A percentile compares a stretch with the other conserved stretches of the same genome.
These are phyloP conservation scores for Merodon equestris DNA, from an alignment of 2,888 invertebrate species.

Conservation along the genomic window DNA sequence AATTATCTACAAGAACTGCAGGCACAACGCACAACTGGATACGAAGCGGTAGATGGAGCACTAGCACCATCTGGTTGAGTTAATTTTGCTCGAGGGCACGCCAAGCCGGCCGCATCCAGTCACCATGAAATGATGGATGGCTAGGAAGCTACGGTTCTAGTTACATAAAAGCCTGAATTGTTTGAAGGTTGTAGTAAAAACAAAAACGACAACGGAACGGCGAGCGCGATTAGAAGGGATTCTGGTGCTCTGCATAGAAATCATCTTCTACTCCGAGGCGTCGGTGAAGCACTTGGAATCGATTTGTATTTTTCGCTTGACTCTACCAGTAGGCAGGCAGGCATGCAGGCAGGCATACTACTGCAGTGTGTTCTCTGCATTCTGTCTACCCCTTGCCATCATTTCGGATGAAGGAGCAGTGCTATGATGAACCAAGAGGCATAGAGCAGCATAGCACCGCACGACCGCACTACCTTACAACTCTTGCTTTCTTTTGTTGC, in stretches of 20 bases:
- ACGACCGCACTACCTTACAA: constrained; percentile 10
- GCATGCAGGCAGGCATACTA: constrained; percentile 32
- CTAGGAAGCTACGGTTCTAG: constrained; percentile 1
- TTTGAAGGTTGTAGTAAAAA: background rate
- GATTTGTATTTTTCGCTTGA: constrained; percentile 46
- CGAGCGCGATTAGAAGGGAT: background rate
- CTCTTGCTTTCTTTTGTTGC: constrained; percentile 68
- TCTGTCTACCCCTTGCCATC: constrained; percentile 25
- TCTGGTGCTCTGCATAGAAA: background rate
- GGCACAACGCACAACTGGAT: constrained; percentile 8
- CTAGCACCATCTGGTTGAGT: constrained; percentile 26
- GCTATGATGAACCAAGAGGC: too few relatives aligned
- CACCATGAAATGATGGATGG: constrained; percentile 24
- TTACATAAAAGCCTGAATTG: constrained; percentile 21
- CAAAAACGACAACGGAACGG: too few relatives aligned
- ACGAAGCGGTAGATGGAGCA: constrained; percentile 1
- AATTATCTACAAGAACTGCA: constrained; percentile 20
- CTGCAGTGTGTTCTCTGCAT: constrained; percentile 10
- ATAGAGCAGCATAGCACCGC: too few relatives aligned
- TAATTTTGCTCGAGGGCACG: constrained; percentile 19
- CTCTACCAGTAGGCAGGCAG: constrained; percentile 15
- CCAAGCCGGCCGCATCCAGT: constrained; percentile 13
- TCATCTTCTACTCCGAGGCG: constrained; percentile 24
- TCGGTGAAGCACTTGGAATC: constrained; percentile 32
- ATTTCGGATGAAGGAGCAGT: constrained; percentile 27